A percentile compares a stretch with the other conserved stretches of the same genome.
Evolutionary conservation across 2,888 invertebrate genomes (phyloP).

Genomic region (Tipula confusa): DNA sequence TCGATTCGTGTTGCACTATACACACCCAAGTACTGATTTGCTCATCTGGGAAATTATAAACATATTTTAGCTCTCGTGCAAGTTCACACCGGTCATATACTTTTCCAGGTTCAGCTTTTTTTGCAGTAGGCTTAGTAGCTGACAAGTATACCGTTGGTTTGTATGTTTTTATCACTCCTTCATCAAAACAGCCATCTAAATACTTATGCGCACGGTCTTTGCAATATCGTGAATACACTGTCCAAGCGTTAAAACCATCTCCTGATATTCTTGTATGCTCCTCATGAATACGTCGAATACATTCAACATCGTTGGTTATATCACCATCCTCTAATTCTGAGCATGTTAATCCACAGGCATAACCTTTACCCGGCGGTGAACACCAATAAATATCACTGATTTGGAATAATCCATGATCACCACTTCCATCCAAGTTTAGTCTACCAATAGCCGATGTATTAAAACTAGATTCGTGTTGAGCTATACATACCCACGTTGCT

Average conservation of each 20-base stretch:
- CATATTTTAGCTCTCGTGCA: background rate
- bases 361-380: conserved; percentile 53
- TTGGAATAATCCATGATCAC: conserved; percentile 70
- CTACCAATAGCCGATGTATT: conserved; percentile 55
- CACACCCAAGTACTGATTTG: conserved; percentile 61
- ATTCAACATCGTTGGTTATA: conserved; percentile 64
- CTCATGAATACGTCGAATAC: conserved; percentile 59
- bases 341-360: conserved; percentile 61
- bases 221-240: conserved; percentile 44
- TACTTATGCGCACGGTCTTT: conserved; percentile 41
- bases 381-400: conserved; percentile 72
- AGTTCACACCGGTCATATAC: conserved; percentile 60
- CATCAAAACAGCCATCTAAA: conserved; percentile 41
- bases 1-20: conserved; percentile 63
- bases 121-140: background rate
- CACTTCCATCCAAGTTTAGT: conserved; percentile 52
- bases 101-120: background rate
- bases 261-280: conserved; percentile 65
- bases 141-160: background rate
- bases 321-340: conserved; percentile 62
- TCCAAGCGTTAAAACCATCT: conserved; percentile 60
- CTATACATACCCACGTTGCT: conserved; percentile 67
- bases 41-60: conserved; percentile 50
- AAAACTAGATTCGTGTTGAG: conserved; percentile 63
- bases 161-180: background rate